Evolutionary conservation across 2,888 invertebrate genomes (phyloP).

Genomic region (Ormia ochracea): DNA sequence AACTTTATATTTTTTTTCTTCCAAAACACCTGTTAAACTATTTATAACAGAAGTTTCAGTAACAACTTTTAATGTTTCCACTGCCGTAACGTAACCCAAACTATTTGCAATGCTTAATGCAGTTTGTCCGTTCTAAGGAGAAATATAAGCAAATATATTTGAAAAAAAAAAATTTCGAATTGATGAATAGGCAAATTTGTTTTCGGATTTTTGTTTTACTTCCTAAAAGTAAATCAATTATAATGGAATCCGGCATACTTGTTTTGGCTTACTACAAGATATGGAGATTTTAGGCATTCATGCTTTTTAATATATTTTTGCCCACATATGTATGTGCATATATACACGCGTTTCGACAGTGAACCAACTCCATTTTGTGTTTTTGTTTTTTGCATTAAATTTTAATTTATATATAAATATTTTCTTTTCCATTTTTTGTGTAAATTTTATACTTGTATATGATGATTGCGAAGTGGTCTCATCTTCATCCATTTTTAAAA

Average conservation of each 20-base stretch:
- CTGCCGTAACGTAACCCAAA: constrained; percentile 98
- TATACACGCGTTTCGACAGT: too few species aligned
- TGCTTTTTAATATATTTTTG: not conserved
- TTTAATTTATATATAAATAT: too few species aligned
- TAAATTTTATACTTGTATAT: too few species aligned
- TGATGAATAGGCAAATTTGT: not conserved
- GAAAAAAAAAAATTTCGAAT: not conserved
- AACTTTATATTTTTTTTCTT: constrained; percentile 98
- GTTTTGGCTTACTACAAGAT: not conserved
- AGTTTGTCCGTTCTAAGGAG: constrained; percentile 92
- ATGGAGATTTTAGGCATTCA: not conserved
- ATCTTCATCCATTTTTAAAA: too few species aligned
- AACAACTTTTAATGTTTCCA: constrained; percentile 95
- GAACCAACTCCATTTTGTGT: too few species aligned
- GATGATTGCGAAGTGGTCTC: too few species aligned
- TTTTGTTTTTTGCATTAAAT: too few species aligned
- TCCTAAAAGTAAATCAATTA: constrained; percentile 43
- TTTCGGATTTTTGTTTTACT: constrained; percentile 3
- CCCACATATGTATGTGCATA: too few species aligned
- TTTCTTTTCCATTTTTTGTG: too few species aligned
- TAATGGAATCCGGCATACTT: constrained; percentile 27
- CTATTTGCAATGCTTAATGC: constrained; percentile 97
- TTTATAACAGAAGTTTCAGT: constrained; percentile 86
- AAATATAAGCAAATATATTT: constrained; percentile 37
- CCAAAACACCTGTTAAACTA: constrained; percentile 78